A percentile compares a stretch with the other conserved stretches of the same genome.
Conservation (phyloP, 1,140 invertebrate genomes). For the Diploscapter pachys region DNA sequence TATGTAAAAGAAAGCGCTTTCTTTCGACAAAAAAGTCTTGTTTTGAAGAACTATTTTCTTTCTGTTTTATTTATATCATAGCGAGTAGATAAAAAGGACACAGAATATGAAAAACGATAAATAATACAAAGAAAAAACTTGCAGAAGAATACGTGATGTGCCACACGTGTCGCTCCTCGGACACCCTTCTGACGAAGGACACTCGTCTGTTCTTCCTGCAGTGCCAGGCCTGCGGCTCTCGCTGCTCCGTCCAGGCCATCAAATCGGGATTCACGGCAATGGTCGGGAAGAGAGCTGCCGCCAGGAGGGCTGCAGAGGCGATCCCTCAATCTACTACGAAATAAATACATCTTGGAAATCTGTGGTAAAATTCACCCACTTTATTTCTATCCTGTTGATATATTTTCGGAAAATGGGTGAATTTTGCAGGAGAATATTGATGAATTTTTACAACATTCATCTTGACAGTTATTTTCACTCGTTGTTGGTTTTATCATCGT, state of each 20-base stretch:
- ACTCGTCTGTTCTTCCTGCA: constrained; percentile 97
- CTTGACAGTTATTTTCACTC: no score
- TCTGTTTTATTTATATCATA: no score
- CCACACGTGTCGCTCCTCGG: constrained; percentile 96
- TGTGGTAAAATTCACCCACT: neutral
- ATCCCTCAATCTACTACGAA: constrained; percentile 32
- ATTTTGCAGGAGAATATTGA: constrained; percentile 7
- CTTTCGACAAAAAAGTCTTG: neutral
- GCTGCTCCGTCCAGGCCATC: constrained; percentile 97
- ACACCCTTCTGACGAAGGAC: constrained; percentile 97
- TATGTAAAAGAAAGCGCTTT: no score
- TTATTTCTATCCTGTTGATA: neutral
- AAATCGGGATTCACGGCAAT: constrained; percentile 99
- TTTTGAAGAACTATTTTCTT: neutral
- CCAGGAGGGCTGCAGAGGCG: constrained; percentile 71
- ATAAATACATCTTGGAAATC: no score
- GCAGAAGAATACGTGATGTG: constrained; percentile 94
- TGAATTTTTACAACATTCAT: no score
- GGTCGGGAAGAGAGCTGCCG: constrained; percentile 93
- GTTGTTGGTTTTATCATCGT: no score
- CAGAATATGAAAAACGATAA: no score
- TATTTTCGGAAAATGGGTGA: neutral
- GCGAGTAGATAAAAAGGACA: no score
- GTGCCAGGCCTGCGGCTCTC: constrained; percentile 95
- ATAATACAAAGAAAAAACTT: constrained; percentile 25